Base-by-base conservation (phyloP, 2,888 invertebrate species). In the Parnassius mnemosyne region DNA sequence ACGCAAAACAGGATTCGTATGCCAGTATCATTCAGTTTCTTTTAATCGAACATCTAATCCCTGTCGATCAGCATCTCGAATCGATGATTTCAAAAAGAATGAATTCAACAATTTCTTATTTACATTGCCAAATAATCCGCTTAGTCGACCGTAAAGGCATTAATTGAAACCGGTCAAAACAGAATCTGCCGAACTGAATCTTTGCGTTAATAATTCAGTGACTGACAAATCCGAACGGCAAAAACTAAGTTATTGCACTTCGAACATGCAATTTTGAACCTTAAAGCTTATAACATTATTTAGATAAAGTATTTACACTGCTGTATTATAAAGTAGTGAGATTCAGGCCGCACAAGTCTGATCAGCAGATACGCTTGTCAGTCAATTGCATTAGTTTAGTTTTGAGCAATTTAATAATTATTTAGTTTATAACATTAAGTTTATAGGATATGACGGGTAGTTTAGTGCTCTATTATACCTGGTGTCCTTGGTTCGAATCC, bases 151-250 rank as follows among this genome's bases (percentile, higher is more conserved):
- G 69, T 73, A 77, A 79, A 71, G 73, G 75, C 74, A 76, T 77
- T 81, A 83, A 79, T 80, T 80, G 73, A 72, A 76, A 73, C 69
- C 77, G 74, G 81, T 87, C 86, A 85, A 81, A 84, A 87, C 84
- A 85, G 64, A 72, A 74, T 65, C 68, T 63, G 69, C 72, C 73
- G 67, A 69, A 69, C 65, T 67, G 71, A 69, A 70, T 69, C 71
- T 75, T 69, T 64, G 65, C 72, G 68, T 71, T 71, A 71, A 71
- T 76, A 76, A 77, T 76, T 78, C 73, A 72, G 71, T 79, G 79
- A 83, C 77, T 82, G 85, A 85, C 87, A 82, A 87, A 87, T 85
- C 85, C 81, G 71, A 71, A 78, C 74, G 67, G 68, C 66, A 65
- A 69, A 70, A 63, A 61, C 69, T 10, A 61, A 51, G 41, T 34